A percentile compares a stretch with the other conserved stretches of the same genome.
Conservation (phyloP, 2,888 invertebrate species). For the Yponomeuta cagnagella region DNA sequence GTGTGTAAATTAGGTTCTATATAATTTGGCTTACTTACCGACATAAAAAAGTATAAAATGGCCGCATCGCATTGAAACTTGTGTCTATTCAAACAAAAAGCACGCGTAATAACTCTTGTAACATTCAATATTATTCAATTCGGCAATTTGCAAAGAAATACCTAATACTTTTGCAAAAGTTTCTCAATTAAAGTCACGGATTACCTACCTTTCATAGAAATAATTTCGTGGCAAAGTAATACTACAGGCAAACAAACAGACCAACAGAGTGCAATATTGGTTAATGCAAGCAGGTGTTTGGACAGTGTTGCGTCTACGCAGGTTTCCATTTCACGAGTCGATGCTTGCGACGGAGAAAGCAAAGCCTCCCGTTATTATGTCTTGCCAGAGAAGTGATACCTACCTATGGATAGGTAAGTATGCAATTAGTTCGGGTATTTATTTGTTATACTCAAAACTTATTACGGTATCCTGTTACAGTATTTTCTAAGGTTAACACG, state of each 20-base stretch:
- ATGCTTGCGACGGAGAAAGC: slow-evolving; percentile 56
- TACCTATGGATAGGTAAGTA: too few species aligned
- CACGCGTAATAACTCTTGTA: background rate
- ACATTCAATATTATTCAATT: background rate
- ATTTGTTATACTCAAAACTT: too few species aligned
- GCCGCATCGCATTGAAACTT: background rate
- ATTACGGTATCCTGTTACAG: too few species aligned
- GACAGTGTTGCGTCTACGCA: slow-evolving; percentile 31
- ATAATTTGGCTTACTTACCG: too few species aligned
- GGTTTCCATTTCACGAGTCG: slow-evolving; percentile 62
- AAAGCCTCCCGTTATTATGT: background rate
- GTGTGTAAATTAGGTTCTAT: too few species aligned
- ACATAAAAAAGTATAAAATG: too few species aligned
- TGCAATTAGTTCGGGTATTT: too few species aligned
- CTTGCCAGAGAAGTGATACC: background rate
- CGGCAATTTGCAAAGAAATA: background rate
- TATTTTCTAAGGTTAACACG: too few species aligned
- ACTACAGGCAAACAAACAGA: background rate
- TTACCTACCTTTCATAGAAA: background rate
- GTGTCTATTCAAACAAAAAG: too few species aligned
- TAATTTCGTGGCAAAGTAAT: background rate
- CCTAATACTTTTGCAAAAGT: background rate
- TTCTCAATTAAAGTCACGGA: background rate
- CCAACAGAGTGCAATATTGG: background rate
- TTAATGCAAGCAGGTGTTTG: slow-evolving; percentile 17